Conservation (phyloP, 1,140 invertebrate genomes). For the Archivesica marissinica region DNA sequence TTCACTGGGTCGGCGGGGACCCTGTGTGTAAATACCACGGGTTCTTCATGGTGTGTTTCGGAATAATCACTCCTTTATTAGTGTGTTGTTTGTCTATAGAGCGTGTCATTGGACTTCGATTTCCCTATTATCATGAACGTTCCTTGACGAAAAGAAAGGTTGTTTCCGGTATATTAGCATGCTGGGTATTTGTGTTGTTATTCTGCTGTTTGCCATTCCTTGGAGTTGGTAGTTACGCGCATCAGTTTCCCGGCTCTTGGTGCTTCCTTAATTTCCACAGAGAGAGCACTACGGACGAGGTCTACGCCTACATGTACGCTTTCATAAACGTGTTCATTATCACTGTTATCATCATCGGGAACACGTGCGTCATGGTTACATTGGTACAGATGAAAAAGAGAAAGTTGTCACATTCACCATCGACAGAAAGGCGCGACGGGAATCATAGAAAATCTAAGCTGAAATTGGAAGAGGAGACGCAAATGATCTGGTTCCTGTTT, state of each 20-base stretch:
- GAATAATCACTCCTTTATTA: conserved; percentile 82
- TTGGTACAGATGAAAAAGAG: conserved; percentile 78
- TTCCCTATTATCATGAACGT: conserved; percentile 83
- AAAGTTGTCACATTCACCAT: conserved; percentile 72
- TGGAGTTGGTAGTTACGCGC: conserved; percentile 82
- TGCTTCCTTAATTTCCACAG: conserved; percentile 84
- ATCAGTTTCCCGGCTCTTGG: conserved; percentile 84
- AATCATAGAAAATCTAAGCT: conserved; percentile 59
- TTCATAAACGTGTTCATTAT: conserved; percentile 80
- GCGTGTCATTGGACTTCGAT: conserved; percentile 81
- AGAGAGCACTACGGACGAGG: conserved; percentile 74
- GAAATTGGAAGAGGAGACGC: conserved; percentile 82
- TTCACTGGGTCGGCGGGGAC: conserved; percentile 80
- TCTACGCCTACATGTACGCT: conserved; percentile 79
- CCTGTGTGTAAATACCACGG: conserved; percentile 82
- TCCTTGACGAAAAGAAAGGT: conserved; percentile 77
- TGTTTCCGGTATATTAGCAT: conserved; percentile 73
- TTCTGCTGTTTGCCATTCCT: conserved; percentile 82
- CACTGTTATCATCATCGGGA: conserved; percentile 77
- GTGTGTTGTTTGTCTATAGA: conserved; percentile 84
- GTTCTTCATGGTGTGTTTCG: conserved; percentile 83
- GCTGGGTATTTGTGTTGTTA: conserved; percentile 79
- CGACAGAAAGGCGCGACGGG: conserved; percentile 61
- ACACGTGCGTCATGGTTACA: conserved; percentile 78
- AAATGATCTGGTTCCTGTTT: conserved; percentile 84